Percentiles rank a stretch among this genome's conserved stretches.
Conservation (phyloP, 2,888 invertebrate species). For the Agonopterix subpropinquella region DNA sequence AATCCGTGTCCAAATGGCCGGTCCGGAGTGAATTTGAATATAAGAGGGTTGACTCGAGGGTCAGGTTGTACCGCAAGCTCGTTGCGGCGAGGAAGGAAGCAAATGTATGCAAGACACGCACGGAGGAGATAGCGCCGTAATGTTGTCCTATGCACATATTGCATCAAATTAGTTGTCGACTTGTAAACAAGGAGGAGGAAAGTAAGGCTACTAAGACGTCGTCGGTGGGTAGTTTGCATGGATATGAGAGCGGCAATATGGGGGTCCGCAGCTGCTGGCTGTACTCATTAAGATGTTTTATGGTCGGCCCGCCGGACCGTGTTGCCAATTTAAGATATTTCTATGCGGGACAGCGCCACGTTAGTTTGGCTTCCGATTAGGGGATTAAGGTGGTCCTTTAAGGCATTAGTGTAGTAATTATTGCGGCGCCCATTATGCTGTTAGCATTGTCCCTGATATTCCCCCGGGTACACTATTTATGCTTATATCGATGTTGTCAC, state of each 20-base stretch:
- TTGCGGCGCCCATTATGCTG: conserved; percentile 65
- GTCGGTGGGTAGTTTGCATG: conserved; percentile 73
- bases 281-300: conserved; percentile 77
- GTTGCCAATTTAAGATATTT: conserved; percentile 76
- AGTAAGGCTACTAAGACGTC: conserved; percentile 69
- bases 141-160: conserved; percentile 76
- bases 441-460: conserved; percentile 45
- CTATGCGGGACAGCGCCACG: conserved; percentile 72
- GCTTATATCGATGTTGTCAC: conserved; percentile 2
- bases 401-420: conserved; percentile 67
- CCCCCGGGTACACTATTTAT: conserved; percentile 23
- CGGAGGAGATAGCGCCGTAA: conserved; percentile 70
- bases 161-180: conserved; percentile 77
- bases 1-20: conserved; percentile 77
- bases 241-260: conserved; percentile 75
- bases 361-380: conserved; percentile 74
- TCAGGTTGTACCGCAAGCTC: conserved; percentile 49
- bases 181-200: conserved; percentile 71
- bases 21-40: conserved; percentile 70
- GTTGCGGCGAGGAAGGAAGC: conserved; percentile 55
- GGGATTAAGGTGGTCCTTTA: conserved; percentile 72
- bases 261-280: conserved; percentile 71
- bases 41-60: conserved; percentile 65
- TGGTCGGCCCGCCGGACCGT: conserved; percentile 72
- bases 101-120: conserved; percentile 75